phyloP scores from a whole-genome alignment of 2,797 vertebrate genomes.

The Rhodeus uyekii region DNA sequence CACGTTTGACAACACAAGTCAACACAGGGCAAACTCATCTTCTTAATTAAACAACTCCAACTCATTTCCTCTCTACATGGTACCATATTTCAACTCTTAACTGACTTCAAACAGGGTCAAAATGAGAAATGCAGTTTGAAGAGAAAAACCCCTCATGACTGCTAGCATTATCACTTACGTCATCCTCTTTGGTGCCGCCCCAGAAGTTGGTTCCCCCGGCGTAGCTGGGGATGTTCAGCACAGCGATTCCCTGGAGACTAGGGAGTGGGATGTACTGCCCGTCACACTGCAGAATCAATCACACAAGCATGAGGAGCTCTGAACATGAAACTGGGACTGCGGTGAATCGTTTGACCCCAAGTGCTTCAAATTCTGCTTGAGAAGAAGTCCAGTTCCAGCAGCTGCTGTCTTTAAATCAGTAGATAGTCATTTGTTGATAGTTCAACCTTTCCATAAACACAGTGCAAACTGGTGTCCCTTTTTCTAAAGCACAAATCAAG shows the following conservation, averaged over 20 bases:
- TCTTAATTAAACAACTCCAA: neutral
- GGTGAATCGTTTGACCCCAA: neutral
- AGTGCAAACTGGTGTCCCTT: neutral
- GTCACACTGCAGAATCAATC: slow-evolving; percentile 84
- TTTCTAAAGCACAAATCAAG: neutral
- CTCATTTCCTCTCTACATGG: neutral
- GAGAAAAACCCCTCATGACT: neutral
- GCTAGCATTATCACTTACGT: slow-evolving; percentile 80
- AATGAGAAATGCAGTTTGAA: neutral
- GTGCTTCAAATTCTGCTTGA: neutral
- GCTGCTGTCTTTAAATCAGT: neutral
- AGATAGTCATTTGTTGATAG: neutral
- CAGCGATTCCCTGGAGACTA: slow-evolving; percentile 95
- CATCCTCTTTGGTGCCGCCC: slow-evolving; percentile 98
- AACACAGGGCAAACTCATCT: neutral
- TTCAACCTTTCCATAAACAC: neutral
- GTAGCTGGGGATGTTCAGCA: slow-evolving; percentile 97
- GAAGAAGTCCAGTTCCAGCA: neutral
- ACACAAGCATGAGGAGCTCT: slow-evolving; percentile 32
- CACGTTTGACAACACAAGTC: neutral
- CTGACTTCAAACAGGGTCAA: neutral
- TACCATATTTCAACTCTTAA: slow-evolving; percentile 6
- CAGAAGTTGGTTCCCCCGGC: slow-evolving; percentile 98
- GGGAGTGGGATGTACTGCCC: slow-evolving; percentile 98
- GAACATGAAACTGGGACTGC: neutral